Evolutionary conservation across 2,888 invertebrate species (phyloP).

Genomic region (Pristionchus japonicus): DNA sequence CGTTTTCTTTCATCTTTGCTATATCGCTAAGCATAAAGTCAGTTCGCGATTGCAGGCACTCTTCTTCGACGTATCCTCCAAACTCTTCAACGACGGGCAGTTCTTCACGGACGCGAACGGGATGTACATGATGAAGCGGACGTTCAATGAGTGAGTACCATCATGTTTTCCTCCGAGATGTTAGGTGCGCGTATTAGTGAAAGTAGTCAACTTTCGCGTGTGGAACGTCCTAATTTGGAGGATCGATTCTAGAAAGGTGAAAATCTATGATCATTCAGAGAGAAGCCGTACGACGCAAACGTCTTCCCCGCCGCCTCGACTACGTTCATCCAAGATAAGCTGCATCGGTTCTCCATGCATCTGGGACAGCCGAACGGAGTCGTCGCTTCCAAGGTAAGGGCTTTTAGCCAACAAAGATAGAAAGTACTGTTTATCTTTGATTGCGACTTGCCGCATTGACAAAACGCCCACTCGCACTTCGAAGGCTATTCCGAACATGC

Average conservation of each 20-base stretch:
- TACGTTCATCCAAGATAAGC: slow-evolving; percentile 50
- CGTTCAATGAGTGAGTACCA: slow-evolving; percentile 48
- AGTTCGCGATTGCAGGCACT: neutral
- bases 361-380: slow-evolving; percentile 41
- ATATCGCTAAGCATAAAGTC: neutral
- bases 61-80: slow-evolving; percentile 30
- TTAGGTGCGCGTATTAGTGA: too few relatives aligned
- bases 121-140: slow-evolving; percentile 55
- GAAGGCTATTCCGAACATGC: neutral
- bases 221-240: too few relatives aligned
- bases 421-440: too few relatives aligned
- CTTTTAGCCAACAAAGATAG: neutral
- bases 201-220: too few relatives aligned
- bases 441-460: too few relatives aligned
- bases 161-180: too few relatives aligned
- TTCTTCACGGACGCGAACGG: slow-evolving; percentile 63
- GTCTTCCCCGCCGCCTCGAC: slow-evolving; percentile 57
- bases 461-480: too few relatives aligned
- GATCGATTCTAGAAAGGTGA: too few relatives aligned
- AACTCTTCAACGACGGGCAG: slow-evolving; percentile 40
- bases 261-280: too few relatives aligned
- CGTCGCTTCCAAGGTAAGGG: neutral
- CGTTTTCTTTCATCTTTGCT: neutral
- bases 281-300: slow-evolving; percentile 53
- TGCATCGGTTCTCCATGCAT: slow-evolving; percentile 10